Evolutionary conservation across 1,140 invertebrate species (phyloP).

Genomic region (Pseudachorutes palmiensis): DNA sequence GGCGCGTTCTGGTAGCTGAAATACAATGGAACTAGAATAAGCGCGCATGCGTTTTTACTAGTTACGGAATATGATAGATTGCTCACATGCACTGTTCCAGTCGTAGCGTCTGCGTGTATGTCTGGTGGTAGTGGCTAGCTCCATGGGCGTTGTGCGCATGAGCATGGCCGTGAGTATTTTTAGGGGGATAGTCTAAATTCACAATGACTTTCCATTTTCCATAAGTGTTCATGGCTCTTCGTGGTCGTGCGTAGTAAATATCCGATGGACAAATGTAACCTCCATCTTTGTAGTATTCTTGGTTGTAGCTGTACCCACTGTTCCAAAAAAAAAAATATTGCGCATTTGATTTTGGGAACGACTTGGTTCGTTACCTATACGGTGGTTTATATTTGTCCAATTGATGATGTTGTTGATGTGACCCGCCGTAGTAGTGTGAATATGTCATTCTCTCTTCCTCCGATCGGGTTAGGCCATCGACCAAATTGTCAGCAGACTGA

Average conservation of each 20-base stretch:
- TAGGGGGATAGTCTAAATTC: conserved; percentile 27
- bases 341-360: background rate
- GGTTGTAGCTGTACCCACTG: conserved; percentile 36
- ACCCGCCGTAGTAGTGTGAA: conserved; percentile 38
- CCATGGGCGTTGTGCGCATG: conserved; percentile 14
- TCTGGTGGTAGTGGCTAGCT: conserved; percentile 3
- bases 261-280: conserved; percentile 40
- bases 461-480: conserved; percentile 37
- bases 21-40: too few relatives aligned
- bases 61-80: too few relatives aligned
- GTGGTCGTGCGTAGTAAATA: conserved; percentile 39
- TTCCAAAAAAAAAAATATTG: background rate
- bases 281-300: conserved; percentile 39
- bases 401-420: conserved; percentile 21
- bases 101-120: conserved; percentile 38
- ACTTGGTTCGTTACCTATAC: conserved; percentile 29
- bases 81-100: conserved; percentile 41
- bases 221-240: conserved; percentile 39
- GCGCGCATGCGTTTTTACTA: too few relatives aligned
- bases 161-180: background rate
- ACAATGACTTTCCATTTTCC: conserved; percentile 41
- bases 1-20: conserved; percentile 37
- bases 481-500: conserved; percentile 40
- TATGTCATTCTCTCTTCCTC: conserved; percentile 40
- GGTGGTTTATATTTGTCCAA: conserved; percentile 32